A percentile compares a stretch with the other conserved stretches of the same genome.
These are phyloP conservation scores for Mormyrops attenuatus DNA, from an alignment of 2,797 vertebrate genomes.

Conservation along the genomic window DNA sequence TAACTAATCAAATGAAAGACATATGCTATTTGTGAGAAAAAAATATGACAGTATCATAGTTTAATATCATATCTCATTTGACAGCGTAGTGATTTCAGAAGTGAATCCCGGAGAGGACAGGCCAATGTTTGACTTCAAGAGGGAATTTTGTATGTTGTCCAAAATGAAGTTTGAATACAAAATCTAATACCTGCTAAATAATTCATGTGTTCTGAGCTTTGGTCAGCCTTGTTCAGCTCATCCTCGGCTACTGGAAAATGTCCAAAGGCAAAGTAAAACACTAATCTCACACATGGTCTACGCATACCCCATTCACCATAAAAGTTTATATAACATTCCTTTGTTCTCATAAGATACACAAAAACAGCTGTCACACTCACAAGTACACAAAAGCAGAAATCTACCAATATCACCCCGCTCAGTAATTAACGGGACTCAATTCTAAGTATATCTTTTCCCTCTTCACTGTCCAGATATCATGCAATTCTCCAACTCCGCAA, in stretches of 20 bases:
- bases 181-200: not conserved
- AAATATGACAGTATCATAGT: not conserved
- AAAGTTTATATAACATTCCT: not conserved
- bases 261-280: not conserved
- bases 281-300: not conserved
- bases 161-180: not conserved
- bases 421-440: conserved; percentile 11
- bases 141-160: not conserved
- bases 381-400: not conserved
- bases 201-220: not conserved
- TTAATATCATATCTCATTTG: not conserved
- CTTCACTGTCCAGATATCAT: not conserved
- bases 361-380: not conserved
- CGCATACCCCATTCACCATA: not conserved
- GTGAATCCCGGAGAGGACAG: not conserved
- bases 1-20: not conserved
- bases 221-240: not conserved
- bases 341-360: not conserved
- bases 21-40: not conserved
- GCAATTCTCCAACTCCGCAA: not conserved
- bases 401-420: not conserved
- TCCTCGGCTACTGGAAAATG: not conserved
- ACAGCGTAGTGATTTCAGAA: not conserved
- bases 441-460: not conserved
- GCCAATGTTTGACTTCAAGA: not conserved